Evolutionary conservation across 2,797 vertebrate genomes (phyloP).

Genomic region (Gymnoscopelus microlampas): DNA sequence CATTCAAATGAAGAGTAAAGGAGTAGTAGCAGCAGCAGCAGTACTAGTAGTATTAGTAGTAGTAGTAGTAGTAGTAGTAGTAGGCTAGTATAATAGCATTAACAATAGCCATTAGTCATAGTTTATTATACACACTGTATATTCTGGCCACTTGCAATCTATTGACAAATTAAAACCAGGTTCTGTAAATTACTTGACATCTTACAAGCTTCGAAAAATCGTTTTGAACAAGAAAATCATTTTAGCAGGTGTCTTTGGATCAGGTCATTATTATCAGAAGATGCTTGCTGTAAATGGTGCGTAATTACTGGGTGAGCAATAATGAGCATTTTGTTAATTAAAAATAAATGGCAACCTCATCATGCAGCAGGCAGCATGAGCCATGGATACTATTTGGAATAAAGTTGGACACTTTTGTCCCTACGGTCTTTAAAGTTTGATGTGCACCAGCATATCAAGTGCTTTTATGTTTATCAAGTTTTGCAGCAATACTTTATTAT

Average conservation of each 20-base stretch:
- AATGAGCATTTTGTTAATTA: constrained; percentile 55
- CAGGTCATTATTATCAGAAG: constrained; percentile 40
- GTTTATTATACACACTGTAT: not conserved
- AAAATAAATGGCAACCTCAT: constrained; percentile 53
- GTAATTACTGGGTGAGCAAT: constrained; percentile 48
- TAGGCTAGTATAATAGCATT: not conserved
- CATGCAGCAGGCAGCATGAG: constrained; percentile 37
- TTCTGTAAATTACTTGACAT: constrained; percentile 14
- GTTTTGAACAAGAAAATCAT: not conserved
- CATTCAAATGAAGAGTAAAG: constrained; percentile 8
- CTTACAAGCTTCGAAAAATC: constrained; percentile 4
- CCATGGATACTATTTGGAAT: constrained; percentile 37
- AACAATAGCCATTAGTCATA: too few relatives aligned
- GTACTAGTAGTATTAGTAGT: not conserved
- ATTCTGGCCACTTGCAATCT: not conserved
- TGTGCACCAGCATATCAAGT: not conserved
- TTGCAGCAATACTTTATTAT: not conserved
- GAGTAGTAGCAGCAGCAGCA: not conserved
- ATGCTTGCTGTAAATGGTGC: constrained; percentile 32
- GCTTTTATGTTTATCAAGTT: not conserved
- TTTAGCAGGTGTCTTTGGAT: constrained; percentile 11
- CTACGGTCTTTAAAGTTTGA: not conserved
- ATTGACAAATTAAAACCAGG: constrained; percentile 8
- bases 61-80: not conserved
- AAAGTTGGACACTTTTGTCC: constrained; percentile 21